These are phyloP conservation scores for Mimumesa dahlbomi DNA, from an alignment of 2,888 invertebrate species.

Conservation along the genomic window DNA sequence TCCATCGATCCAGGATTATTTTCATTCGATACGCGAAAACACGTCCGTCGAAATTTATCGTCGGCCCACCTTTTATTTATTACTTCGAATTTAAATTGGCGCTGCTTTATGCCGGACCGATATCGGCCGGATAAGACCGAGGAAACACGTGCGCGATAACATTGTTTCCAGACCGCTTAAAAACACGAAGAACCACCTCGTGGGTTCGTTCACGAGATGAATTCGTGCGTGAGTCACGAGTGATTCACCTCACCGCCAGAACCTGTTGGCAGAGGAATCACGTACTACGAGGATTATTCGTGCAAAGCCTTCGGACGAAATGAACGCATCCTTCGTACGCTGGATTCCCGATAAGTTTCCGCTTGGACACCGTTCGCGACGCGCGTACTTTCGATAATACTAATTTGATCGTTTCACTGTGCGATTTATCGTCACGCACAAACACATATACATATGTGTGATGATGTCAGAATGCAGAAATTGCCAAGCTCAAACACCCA, in stretches of 20 bases:
- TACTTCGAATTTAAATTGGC: not conserved
- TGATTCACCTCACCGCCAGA: constrained; percentile 52
- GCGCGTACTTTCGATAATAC: too few species aligned
- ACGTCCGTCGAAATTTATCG: not conserved
- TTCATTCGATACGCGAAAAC: not conserved
- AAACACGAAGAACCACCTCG: constrained; percentile 1
- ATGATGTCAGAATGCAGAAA: too few species aligned
- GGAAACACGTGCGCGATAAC: constrained; percentile 27
- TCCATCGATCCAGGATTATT: not conserved
- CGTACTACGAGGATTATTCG: constrained; percentile 44
- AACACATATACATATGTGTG: too few species aligned
- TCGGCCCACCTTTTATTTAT: not conserved
- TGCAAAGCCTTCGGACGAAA: constrained; percentile 28
- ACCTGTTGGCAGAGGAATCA: constrained; percentile 54
- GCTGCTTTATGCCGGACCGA: not conserved
- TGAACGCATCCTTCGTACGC: constrained; percentile 26
- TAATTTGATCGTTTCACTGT: too few species aligned
- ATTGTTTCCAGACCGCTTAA: constrained; percentile 25
- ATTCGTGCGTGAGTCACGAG: constrained; percentile 58
- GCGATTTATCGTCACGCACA: too few species aligned
- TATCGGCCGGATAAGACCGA: constrained; percentile 16
- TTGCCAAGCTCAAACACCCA: too few species aligned
- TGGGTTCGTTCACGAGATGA: constrained; percentile 18
- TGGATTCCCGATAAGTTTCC: constrained; percentile 1
- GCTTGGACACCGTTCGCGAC: too few species aligned